A percentile compares a stretch with the other conserved stretches of the same genome.
These are phyloP conservation scores for Unio delphinus DNA, from an alignment of 2,888 invertebrate genomes.

Conservation along the genomic window DNA sequence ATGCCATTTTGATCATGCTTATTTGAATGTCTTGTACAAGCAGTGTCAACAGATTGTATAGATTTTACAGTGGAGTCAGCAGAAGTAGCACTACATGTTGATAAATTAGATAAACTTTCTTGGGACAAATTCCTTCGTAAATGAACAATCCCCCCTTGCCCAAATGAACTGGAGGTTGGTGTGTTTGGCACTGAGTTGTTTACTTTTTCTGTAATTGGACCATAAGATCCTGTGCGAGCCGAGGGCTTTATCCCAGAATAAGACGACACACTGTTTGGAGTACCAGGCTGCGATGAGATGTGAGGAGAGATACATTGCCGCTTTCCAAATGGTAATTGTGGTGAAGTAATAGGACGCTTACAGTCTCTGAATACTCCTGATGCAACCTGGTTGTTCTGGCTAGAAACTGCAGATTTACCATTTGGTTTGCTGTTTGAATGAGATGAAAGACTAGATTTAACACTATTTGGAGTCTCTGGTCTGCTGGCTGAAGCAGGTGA, in stretches of 20 bases:
- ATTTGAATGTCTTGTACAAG: conserved; percentile 8
- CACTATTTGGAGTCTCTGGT: conserved; percentile 36
- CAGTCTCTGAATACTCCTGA: too few relatives aligned
- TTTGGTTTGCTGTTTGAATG: conserved; percentile 31
- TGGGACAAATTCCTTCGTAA: conserved; percentile 16
- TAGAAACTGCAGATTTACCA: not conserved
- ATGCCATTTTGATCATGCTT: too few relatives aligned
- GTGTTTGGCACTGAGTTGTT: conserved; percentile 13
- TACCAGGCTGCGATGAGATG: conserved; percentile 22
- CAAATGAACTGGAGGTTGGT: conserved; percentile 5
- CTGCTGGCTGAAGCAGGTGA: conserved; percentile 24
- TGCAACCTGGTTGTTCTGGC: too few relatives aligned
- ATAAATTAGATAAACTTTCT: conserved; percentile 18
- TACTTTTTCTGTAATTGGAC: not conserved
- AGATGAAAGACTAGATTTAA: conserved; percentile 51
- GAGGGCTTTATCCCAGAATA: conserved; percentile 5
- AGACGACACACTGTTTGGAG: conserved; percentile 28
- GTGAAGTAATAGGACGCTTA: conserved; percentile 30
- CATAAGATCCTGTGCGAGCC: too few relatives aligned
- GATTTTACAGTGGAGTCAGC: conserved; percentile 13
- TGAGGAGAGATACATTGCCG: conserved; percentile 31
- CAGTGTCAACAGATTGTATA: conserved; percentile 2
- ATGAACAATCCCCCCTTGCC: too few relatives aligned
- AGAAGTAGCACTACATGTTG: conserved; percentile 11
- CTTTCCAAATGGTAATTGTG: conserved; percentile 30